phyloP scores from a whole-genome alignment of 2,113 vertebrate species.

The Athene cunicularia region DNA sequence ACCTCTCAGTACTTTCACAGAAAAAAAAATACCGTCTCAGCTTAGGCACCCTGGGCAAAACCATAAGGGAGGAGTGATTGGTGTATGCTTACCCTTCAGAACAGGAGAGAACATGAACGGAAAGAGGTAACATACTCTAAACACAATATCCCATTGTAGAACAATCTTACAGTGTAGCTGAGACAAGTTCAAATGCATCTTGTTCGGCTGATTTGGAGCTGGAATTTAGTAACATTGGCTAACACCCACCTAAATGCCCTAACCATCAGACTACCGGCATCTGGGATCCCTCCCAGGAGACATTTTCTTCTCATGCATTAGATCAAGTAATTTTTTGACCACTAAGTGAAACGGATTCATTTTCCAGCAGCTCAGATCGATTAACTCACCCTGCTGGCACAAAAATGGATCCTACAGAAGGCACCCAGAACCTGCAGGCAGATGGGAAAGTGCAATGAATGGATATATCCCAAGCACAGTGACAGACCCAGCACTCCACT shows the following conservation, averaged over 20 bases:
- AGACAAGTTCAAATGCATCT: neutral
- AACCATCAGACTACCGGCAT: neutral
- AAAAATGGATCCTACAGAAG: neutral
- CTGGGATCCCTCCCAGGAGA: neutral
- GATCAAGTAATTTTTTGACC: neutral
- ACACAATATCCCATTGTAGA: neutral
- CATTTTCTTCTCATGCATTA: neutral
- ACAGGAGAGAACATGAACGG: neutral
- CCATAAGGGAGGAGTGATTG: neutral
- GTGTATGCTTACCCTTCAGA: too few species aligned
- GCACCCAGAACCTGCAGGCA: neutral
- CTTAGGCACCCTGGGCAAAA: neutral
- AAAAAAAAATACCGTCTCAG: neutral
- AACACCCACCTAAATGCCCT: neutral
- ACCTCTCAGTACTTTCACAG: neutral
- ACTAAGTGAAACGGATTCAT: neutral
- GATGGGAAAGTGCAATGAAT: neutral
- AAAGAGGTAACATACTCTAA: neutral
- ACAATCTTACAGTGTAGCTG: neutral
- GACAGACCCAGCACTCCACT: neutral
- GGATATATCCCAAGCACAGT: neutral
- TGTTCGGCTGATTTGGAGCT: neutral
- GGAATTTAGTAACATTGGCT: neutral
- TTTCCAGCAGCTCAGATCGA: neutral
- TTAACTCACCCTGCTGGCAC: neutral